phyloP scores from a whole-genome alignment of 2,797 vertebrate species.

The Acipenser oxyrinchus region DNA sequence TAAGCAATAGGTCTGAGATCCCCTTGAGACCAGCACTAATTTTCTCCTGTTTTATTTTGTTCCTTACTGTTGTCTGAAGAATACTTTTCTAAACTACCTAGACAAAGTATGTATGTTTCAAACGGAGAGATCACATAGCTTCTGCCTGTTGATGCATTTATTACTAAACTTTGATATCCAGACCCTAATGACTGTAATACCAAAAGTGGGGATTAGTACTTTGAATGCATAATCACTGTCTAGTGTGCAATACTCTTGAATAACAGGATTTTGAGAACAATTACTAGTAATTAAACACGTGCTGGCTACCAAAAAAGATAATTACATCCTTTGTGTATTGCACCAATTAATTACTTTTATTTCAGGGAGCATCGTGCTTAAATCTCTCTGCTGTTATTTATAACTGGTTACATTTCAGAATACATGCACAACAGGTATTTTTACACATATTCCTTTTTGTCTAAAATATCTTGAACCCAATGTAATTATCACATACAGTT shows the following conservation, averaged over 20 bases:
- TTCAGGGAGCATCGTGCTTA: slow-evolving; percentile 70
- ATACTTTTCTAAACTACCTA: slow-evolving; percentile 2
- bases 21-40: too few species aligned
- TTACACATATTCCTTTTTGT: slow-evolving; percentile 15
- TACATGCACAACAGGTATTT: slow-evolving; percentile 46
- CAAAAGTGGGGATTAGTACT: slow-evolving; percentile 79
- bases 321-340: slow-evolving; percentile 82
- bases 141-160: slow-evolving; percentile 17
- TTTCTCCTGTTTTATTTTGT: too few species aligned
- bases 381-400: slow-evolving; percentile 63
- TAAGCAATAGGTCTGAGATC: too few species aligned
- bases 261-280: slow-evolving; percentile 81
- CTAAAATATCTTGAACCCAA: slow-evolving; percentile 15
- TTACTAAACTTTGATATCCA: slow-evolving; percentile 65
- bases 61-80: slow-evolving; percentile 10
- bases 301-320: slow-evolving; percentile 69
- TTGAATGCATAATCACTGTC: slow-evolving; percentile 76
- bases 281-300: slow-evolving; percentile 92
- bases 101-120: slow-evolving; percentile 3
- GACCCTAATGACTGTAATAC: slow-evolving; percentile 76
- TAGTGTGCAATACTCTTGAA: slow-evolving; percentile 72
- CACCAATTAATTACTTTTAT: slow-evolving; percentile 94
- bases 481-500: not conserved
- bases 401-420: slow-evolving; percentile 53
- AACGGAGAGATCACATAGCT: slow-evolving; percentile 17